phyloP scores from a whole-genome alignment of 1,140 invertebrate species.

The Zaprionus africanus region DNA sequence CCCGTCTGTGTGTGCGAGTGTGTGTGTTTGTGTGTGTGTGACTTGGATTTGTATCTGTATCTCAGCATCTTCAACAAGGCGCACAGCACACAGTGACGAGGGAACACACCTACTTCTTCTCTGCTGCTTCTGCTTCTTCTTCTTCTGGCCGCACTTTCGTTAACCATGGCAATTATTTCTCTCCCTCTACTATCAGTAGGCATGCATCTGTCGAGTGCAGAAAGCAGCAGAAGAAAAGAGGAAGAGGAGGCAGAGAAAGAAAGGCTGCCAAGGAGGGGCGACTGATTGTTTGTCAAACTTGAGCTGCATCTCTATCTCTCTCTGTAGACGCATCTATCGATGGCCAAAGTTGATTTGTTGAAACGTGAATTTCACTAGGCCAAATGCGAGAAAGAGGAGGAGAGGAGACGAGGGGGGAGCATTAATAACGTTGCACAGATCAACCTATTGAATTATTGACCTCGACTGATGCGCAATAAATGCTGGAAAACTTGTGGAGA shows the following conservation, averaged over 20 bases:
- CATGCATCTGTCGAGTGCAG: constrained; percentile 44
- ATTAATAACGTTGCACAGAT: no score
- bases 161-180: constrained; percentile 68
- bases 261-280: not conserved
- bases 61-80: constrained; percentile 43
- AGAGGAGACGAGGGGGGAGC: not conserved
- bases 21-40: constrained; percentile 46
- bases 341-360: not conserved
- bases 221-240: not conserved
- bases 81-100: constrained; percentile 19
- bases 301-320: not conserved
- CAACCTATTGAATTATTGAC: constrained; percentile 6
- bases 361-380: constrained; percentile 5
- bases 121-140: constrained; percentile 29
- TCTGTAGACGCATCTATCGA: not conserved
- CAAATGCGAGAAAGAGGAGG: not conserved
- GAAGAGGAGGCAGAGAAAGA: not conserved
- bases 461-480: not conserved
- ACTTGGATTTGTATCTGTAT: constrained; percentile 57
- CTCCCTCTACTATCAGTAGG: constrained; percentile 39
- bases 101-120: constrained; percentile 52
- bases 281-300: constrained; percentile 13
- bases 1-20: constrained; percentile 26
- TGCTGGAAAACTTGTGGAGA: not conserved
- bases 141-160: constrained; percentile 57